Percentiles rank a stretch among this genome's conserved stretches.
Evolutionary conservation across 2,888 invertebrate species (phyloP).

Genomic region (Pheosia tremula): DNA sequence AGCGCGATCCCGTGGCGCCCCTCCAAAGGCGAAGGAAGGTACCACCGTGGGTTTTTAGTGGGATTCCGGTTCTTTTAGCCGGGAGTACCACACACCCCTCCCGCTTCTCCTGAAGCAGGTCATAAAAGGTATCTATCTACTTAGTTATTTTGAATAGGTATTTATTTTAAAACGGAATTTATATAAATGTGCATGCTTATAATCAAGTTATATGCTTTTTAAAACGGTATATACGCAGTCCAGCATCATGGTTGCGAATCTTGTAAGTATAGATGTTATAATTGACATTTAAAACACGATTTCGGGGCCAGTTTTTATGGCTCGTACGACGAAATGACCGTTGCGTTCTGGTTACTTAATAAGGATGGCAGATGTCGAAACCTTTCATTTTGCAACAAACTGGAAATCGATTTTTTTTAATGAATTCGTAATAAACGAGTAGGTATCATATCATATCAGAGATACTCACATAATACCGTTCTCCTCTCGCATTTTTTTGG

Average conservation of each 20-base stretch:
- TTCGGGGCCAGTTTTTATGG: slow-evolving; percentile 1
- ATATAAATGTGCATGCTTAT: neutral
- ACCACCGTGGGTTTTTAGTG: too few species aligned
- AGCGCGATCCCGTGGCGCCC: too few species aligned
- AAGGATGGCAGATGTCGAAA: neutral
- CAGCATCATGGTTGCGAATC: neutral
- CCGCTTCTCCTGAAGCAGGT: too few species aligned
- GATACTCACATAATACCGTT: slow-evolving; percentile 91
- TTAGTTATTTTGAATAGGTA: neutral
- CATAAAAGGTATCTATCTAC: too few species aligned
- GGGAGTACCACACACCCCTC: too few species aligned
- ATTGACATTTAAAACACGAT: neutral
- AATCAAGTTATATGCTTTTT: neutral
- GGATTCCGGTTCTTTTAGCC: too few species aligned
- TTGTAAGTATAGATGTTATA: neutral
- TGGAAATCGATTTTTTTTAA: neutral
- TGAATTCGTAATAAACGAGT: neutral
- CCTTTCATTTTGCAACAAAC: neutral
- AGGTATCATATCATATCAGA: too few species aligned
- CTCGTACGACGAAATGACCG: neutral
- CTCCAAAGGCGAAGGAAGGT: too few species aligned
- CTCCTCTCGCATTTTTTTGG: slow-evolving; percentile 94
- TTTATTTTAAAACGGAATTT: neutral
- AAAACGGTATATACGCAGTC: neutral
- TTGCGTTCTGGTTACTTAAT: neutral